phyloP scores from a whole-genome alignment of 2,888 invertebrate genomes.

The Agonopterix alstromeriana region DNA sequence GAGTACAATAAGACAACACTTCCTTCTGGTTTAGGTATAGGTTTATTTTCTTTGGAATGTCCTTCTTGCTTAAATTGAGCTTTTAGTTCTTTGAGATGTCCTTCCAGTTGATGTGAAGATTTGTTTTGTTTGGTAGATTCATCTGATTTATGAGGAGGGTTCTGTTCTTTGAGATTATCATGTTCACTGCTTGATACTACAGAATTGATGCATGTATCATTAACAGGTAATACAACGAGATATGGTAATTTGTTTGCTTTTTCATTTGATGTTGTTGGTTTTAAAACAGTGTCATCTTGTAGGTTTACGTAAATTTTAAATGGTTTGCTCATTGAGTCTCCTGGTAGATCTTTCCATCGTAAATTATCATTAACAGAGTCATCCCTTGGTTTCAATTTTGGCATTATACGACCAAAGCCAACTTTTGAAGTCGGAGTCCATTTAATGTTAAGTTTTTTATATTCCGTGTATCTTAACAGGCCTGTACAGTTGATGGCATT shows the following conservation, averaged over 20 bases:
- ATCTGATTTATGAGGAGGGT: too few relatives aligned
- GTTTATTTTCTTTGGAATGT: background rate
- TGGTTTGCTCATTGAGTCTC: background rate
- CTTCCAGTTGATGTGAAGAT: too few relatives aligned
- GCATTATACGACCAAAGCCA: constrained; percentile 40
- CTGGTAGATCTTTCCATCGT: constrained; percentile 25
- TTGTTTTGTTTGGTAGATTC: too few relatives aligned
- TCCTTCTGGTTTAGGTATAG: background rate
- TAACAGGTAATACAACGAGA: too few relatives aligned
- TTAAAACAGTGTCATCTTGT: too few relatives aligned
- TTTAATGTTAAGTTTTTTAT: constrained; percentile 43
- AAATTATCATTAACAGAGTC: constrained; percentile 16
- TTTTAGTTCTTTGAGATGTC: too few relatives aligned
- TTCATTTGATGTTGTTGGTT: background rate
- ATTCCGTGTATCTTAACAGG: constrained; percentile 49
- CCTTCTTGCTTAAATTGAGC: background rate
- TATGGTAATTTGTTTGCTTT: background rate
- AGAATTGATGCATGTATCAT: too few relatives aligned
- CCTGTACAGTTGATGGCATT: constrained; percentile 22
- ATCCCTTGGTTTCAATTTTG: constrained; percentile 26
- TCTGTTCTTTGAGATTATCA: too few relatives aligned
- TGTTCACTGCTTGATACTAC: too few relatives aligned
- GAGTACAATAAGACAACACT: background rate
- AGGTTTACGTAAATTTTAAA: too few relatives aligned
- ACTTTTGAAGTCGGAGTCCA: constrained; percentile 35